A percentile compares a stretch with the other conserved stretches of the same genome.
These are phyloP conservation scores for Luscinia megarhynchos DNA, from an alignment of 2,797 vertebrate genomes.

Conservation along the genomic window DNA sequence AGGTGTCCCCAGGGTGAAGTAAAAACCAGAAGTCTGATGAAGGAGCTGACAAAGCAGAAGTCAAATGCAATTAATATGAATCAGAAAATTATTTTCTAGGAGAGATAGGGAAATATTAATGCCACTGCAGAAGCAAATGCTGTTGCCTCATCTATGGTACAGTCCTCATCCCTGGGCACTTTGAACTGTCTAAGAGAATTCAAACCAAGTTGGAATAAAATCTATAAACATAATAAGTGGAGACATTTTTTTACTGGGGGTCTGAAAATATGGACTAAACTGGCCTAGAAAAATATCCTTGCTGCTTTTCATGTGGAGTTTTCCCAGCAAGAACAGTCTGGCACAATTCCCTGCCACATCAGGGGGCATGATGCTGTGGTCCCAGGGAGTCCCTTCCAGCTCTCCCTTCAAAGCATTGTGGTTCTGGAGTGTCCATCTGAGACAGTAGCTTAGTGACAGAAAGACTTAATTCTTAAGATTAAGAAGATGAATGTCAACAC, in stretches of 20 bases:
- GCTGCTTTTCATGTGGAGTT: neutral
- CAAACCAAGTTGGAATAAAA: neutral
- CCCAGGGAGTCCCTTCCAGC: neutral
- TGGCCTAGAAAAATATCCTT: neutral
- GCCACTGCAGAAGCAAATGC: neutral
- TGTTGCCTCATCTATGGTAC: neutral
- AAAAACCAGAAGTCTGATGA: neutral
- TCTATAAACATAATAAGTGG: neutral
- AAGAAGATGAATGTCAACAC: neutral
- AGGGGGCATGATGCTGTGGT: neutral
- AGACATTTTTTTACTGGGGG: neutral
- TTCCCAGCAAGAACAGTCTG: neutral
- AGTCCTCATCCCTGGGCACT: neutral
- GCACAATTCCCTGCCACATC: neutral
- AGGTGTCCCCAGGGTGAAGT: neutral
- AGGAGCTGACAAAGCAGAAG: conserved; percentile 28
- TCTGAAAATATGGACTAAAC: neutral
- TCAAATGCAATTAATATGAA: conserved; percentile 14
- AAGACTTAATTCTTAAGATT: neutral
- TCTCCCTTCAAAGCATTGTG: neutral
- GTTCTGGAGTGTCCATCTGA: neutral
- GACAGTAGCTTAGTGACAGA: neutral
- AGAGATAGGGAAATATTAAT: neutral
- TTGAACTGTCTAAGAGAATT: neutral
- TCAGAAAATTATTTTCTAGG: neutral